Evolutionary conservation across 2,888 invertebrate genomes (phyloP).

Genomic region (Melieria crassipennis): DNA sequence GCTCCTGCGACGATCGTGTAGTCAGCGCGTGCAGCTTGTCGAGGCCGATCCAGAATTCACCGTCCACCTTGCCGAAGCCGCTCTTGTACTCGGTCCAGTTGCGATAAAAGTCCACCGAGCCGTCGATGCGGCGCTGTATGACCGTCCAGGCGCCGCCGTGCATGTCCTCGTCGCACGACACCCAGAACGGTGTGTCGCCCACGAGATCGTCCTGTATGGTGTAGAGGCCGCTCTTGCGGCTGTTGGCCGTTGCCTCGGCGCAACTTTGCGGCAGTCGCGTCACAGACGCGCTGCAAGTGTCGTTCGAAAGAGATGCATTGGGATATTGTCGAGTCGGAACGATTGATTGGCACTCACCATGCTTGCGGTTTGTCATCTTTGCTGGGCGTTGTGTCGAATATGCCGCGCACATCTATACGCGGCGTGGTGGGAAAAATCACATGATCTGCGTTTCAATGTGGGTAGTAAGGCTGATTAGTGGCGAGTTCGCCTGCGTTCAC

Average conservation of each 20-base stretch:
- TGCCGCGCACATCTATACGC: slow-evolving; percentile 10
- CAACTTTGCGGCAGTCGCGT: slow-evolving; percentile 5
- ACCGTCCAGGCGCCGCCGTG: slow-evolving; percentile 74
- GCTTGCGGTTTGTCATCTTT: neutral
- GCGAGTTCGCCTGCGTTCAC: neutral
- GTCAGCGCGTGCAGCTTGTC: slow-evolving; percentile 71
- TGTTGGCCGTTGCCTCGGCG: slow-evolving; percentile 32
- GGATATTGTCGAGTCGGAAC: no score
- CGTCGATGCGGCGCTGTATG: slow-evolving; percentile 74
- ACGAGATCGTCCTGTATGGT: slow-evolving; percentile 16
- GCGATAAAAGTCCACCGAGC: slow-evolving; percentile 73
- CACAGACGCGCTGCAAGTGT: neutral
- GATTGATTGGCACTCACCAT: neutral
- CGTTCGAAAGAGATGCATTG: neutral
- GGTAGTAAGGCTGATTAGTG: neutral
- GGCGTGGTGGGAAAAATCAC: neutral
- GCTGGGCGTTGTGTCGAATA: slow-evolving; percentile 22
- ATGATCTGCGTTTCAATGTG: neutral
- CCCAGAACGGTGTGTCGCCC: neutral
- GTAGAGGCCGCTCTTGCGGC: slow-evolving; percentile 28
- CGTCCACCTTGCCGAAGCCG: slow-evolving; percentile 75
- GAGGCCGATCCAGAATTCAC: slow-evolving; percentile 78
- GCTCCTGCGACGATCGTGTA: slow-evolving; percentile 64
- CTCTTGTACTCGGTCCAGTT: slow-evolving; percentile 73
- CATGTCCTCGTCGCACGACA: slow-evolving; percentile 42